Base-by-base conservation (phyloP, 2,113 vertebrate species). In the Neodontobutis hainanensis region DNA sequence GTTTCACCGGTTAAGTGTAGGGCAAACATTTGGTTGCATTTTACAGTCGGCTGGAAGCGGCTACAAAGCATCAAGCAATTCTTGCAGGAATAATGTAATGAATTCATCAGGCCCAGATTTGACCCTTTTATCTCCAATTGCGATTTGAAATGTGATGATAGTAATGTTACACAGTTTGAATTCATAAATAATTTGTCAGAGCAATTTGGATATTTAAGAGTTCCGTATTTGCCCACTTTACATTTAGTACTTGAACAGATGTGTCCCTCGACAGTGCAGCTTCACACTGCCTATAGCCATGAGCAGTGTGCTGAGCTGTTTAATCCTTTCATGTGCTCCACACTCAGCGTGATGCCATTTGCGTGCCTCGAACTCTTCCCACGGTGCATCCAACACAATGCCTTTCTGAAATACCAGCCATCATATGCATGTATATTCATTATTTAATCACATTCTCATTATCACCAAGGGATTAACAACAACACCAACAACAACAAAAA, bases 281-380 rank as follows among this genome's bases (percentile, higher is more conserved):
- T 71, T 75, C 10, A 70, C 74, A 78, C 82, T 45, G 58, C 12
- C 56, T 52, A 36, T 58, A 16, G 73, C 79, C 77, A 75, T 85
- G 61, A 76, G 85, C 78, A 67, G 68, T 79, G 75, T 72, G 65
- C 77, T 47, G 70, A 79, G 75, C 71, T 83, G 75, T 77, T 73
- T 65, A 77, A 85, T 85, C 79, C 80, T 85, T 85, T 84, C 84
- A 79, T 80, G 82, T 83, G 62, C 67, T 69, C 64, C 11, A 38
- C 61, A 66, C 72, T 45, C 82, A 84, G 79, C 76, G 49, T 72
- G 77, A 40, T 27, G 76, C 80, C 65, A 65, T 77, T 78, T 75
- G 56, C 75, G 70, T 36, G 57, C 56, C 70, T 65, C 15, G 35
- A 47, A 68, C 68, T 70, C 47, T 52, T 62, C 35, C 60, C 7